Evolutionary conservation across 2,888 invertebrate species (phyloP), one percentile per base, ranked within the genome.

Genomic region (Hoplodrina ambigua): DNA sequence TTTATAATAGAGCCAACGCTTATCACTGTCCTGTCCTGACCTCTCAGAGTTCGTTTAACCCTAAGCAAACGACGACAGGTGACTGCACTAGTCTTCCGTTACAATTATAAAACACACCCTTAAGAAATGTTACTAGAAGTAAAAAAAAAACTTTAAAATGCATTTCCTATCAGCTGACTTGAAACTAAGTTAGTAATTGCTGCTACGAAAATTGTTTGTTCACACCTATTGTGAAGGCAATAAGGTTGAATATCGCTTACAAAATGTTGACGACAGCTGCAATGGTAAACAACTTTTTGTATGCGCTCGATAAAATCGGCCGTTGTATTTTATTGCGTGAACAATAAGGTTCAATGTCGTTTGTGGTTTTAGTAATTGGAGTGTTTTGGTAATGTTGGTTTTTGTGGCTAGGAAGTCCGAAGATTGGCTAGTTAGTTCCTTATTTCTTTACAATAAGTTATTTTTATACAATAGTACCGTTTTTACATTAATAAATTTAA

Each of bases 131-230:
- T 59, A 52, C 37, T 76, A 60, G 56, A 72, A 69, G 69, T 78
- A 80, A 84, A 86, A 84, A 83, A 67, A 61, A 56, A 67, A 41
- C 17, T 76, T 80, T 61, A 69, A 69, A 75, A 71, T 78, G 58
- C 77, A 83, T 85, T 84, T 82, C 72, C 78, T 73, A 88, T 86
- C 86, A 88, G 88, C 86, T 87, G 86, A 74, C 69, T 81, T 44
- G 3, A 25, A 68, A 79, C 61, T 72, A 70, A 20, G 19, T 71
- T 60, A 52, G 10, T 37, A 54, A 56, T 17, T 57, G 30, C 30
- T 19, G 13, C 57, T 54, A 0, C 7, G 8, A 2, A 72, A 79
- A 67, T n/a, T 0, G 0, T n/a, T 1, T 15, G 2, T 8, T 8
- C 19, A 5, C 19, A 49, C 65, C 60, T 85, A 66, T 58, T 0